These are phyloP conservation scores for Chelon labrosus DNA, from an alignment of 2,797 vertebrate species.

Conservation along the genomic window DNA sequence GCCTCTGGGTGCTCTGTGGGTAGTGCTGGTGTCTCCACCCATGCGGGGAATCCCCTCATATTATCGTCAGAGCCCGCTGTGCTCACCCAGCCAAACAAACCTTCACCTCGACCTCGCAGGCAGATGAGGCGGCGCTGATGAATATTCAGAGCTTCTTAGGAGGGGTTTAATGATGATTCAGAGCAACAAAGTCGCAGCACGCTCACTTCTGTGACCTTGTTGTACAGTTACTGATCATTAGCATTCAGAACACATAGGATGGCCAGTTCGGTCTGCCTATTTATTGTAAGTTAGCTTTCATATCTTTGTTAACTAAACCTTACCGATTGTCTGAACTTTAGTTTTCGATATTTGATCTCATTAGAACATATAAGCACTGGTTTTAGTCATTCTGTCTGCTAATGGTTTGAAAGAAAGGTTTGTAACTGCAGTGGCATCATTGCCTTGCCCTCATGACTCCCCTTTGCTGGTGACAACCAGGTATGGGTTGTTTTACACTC, in stretches of 20 bases:
- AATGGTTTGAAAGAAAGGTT: no score
- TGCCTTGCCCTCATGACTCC: no score
- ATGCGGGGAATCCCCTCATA: constrained; percentile 34
- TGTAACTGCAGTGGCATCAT: no score
- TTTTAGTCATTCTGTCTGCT: no score
- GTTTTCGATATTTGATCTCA: no score
- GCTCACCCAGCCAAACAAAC: constrained; percentile 7
- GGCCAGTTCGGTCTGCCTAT: background rate
- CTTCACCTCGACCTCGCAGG: constrained; percentile 26
- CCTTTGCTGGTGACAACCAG: no score
- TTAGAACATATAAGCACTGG: no score
- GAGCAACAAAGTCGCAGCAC: background rate
- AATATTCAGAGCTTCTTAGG: constrained; percentile 48
- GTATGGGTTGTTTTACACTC: no score
- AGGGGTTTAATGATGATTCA: constrained; percentile 31
- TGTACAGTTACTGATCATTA: constrained; percentile 14
- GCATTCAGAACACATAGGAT: constrained; percentile 33
- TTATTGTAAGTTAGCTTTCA: background rate
- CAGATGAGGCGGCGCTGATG: constrained; percentile 26
- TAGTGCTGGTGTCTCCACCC: constrained; percentile 5
- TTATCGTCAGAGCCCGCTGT: constrained; percentile 22
- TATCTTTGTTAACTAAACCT: background rate
- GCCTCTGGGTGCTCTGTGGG: constrained; percentile 16
- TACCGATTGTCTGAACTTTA: no score
- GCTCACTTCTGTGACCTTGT: constrained; percentile 40